A percentile compares a stretch with the other conserved stretches of the same genome.
Conservation (phyloP, 2,797 vertebrate genomes). For the Netta rufina region DNA sequence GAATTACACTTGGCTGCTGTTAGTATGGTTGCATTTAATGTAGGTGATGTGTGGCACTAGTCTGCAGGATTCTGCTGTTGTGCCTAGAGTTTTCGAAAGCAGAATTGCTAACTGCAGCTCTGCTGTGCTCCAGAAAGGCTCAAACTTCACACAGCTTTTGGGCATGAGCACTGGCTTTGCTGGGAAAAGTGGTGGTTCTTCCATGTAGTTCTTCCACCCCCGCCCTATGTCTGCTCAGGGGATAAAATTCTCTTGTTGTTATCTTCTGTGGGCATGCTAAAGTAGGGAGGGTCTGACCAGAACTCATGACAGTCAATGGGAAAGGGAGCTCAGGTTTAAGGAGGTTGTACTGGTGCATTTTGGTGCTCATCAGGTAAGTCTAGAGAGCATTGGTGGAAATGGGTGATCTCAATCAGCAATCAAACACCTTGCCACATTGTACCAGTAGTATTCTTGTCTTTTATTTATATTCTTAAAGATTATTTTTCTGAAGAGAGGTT, state of each 20-base stretch:
- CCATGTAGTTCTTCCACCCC: rapidly evolving
- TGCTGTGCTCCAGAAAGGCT: neutral
- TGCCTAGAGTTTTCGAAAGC: neutral
- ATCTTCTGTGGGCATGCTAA: neutral
- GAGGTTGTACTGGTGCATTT: neutral
- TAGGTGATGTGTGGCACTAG: neutral
- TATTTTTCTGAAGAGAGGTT: neutral
- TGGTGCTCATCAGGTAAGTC: neutral
- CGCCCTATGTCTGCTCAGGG: neutral
- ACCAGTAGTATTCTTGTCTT: neutral
- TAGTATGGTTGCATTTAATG: neutral
- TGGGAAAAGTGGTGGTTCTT: neutral
- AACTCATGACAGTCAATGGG: rapidly evolving
- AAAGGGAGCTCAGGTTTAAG: neutral
- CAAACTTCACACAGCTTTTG: neutral
- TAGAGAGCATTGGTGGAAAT: neutral
- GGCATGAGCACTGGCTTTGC: neutral
- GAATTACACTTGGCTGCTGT: neutral
- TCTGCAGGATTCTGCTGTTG: neutral
- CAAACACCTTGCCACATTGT: neutral
- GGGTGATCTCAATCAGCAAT: neutral
- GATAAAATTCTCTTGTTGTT: neutral
- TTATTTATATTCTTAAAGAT: neutral
- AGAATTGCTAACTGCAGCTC: neutral
- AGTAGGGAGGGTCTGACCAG: neutral